phyloP scores from a whole-genome alignment of 2,888 invertebrate species.

The Pemphredon lugubris region DNA sequence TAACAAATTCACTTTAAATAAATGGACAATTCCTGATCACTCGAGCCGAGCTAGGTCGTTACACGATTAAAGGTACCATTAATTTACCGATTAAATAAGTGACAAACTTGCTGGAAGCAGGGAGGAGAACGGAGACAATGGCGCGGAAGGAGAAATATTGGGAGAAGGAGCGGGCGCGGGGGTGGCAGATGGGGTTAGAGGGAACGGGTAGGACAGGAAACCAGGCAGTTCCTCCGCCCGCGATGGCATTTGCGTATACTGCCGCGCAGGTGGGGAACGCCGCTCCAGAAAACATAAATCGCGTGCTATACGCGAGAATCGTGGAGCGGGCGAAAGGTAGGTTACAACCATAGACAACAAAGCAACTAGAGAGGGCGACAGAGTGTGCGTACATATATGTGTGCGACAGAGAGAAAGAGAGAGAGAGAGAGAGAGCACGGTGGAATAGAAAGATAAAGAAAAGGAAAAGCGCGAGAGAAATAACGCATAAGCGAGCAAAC shows the following conservation, averaged over 20 bases:
- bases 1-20: constrained; percentile 9
- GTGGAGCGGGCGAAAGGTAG: constrained; percentile 9
- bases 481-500: constrained; percentile 33
- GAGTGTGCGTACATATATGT: too few relatives aligned
- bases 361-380: constrained; percentile 3
- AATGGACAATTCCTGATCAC: background rate
- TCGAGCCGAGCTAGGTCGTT: background rate
- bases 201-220: constrained; percentile 19
- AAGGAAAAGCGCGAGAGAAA: constrained; percentile 23
- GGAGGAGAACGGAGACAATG: background rate
- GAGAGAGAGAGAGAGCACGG: constrained; percentile 14
- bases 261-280: constrained; percentile 57
- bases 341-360: background rate
- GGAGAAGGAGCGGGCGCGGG: constrained; percentile 11
- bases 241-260: constrained; percentile 66
- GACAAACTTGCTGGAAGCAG: constrained; percentile 8
- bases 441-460: constrained; percentile 6
- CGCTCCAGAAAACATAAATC: constrained; percentile 63
- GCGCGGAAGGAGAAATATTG: constrained; percentile 19
- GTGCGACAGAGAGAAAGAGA: constrained; percentile 3
- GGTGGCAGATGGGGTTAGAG: constrained; percentile 20
- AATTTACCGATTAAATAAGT: constrained; percentile 35
- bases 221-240: constrained; percentile 14
- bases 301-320: constrained; percentile 32
- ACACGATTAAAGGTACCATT: constrained; percentile 9